Evolutionary conservation across 2,797 vertebrate genomes (phyloP).

Genomic region (Adrianichthys oophorus): DNA sequence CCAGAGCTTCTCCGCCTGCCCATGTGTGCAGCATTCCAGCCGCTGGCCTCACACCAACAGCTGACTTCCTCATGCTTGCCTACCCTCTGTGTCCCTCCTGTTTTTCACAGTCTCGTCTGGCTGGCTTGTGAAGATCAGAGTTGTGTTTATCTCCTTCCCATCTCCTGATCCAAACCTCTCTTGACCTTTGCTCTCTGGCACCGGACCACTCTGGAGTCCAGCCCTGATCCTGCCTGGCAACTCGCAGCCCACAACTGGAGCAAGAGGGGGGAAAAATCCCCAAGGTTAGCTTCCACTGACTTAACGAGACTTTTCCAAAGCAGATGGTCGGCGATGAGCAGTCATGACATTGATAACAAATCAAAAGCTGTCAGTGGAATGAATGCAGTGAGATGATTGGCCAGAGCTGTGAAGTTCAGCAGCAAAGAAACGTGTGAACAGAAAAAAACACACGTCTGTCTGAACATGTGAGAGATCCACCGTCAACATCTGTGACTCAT

Average conservation of each 20-base stretch:
- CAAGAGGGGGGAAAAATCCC: conserved; percentile 32
- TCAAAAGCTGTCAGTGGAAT: conserved; percentile 46
- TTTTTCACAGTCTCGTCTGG: conserved; percentile 68
- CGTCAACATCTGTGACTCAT: conserved; percentile 43
- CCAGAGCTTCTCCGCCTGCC: conserved; percentile 32
- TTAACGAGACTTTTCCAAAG: conserved; percentile 65
- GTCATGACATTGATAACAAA: conserved; percentile 54
- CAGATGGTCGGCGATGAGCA: conserved; percentile 61
- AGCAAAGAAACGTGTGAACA: conserved; percentile 60
- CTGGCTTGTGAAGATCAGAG: conserved; percentile 53
- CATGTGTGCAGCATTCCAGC: conserved; percentile 73
- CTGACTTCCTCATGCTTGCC: conserved; percentile 80
- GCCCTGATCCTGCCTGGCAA: conserved; percentile 68
- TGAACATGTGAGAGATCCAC: conserved; percentile 34
- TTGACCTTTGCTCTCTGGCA: conserved; percentile 36
- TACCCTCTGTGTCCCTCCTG: conserved; percentile 67
- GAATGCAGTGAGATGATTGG: conserved; percentile 72
- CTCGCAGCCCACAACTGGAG: conserved; percentile 54
- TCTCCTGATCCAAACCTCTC: conserved; percentile 55
- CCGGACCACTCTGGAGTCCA: conserved; percentile 57
- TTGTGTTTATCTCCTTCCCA: conserved; percentile 67
- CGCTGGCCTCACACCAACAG: conserved; percentile 77
- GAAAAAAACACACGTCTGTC: conserved; percentile 67
- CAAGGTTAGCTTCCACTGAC: conserved; percentile 64
- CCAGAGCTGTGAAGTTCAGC: conserved; percentile 57